phyloP scores from a whole-genome alignment of 2,888 invertebrate species.

The Diarsia dahlii region DNA sequence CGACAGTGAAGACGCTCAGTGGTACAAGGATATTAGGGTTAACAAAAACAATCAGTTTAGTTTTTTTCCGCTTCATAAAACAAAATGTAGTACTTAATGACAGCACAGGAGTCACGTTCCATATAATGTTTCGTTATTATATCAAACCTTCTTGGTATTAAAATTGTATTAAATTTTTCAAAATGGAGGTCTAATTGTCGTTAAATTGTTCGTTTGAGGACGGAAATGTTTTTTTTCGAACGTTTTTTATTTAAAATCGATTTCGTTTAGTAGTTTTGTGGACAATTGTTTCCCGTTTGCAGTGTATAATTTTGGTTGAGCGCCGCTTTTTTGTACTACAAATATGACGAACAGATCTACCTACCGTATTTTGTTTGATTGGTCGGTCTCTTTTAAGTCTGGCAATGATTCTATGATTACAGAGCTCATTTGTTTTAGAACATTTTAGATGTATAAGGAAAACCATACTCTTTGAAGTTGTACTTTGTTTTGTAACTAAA shows the following conservation, averaged over 20 bases:
- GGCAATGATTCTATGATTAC: conserved; percentile 28
- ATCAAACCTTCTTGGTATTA: conserved; percentile 80
- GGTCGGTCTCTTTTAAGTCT: conserved; percentile 47
- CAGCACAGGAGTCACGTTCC: conserved; percentile 86
- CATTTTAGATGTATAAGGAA: not conserved
- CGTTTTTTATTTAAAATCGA: conserved; percentile 83
- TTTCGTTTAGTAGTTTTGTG: conserved; percentile 82
- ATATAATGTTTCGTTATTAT: conserved; percentile 81
- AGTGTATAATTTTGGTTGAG: conserved; percentile 61
- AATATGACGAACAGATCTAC: conserved; percentile 43
- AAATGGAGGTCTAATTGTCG: conserved; percentile 83
- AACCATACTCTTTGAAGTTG: not conserved
- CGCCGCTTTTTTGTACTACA: conserved; percentile 58
- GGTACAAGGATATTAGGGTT: conserved; percentile 56
- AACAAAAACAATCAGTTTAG: conserved; percentile 63
- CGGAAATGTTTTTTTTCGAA: conserved; percentile 78
- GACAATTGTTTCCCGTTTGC: conserved; percentile 71
- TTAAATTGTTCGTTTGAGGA: conserved; percentile 83
- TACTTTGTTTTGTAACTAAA: not conserved
- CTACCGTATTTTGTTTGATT: conserved; percentile 61
- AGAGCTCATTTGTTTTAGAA: not conserved
- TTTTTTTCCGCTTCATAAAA: conserved; percentile 70
- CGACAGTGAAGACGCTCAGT: not conserved
- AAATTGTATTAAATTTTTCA: conserved; percentile 82
- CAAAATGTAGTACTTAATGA: conserved; percentile 83